Base-by-base conservation (phyloP, 2,888 invertebrate species). In the Andrena bucephala region DNA sequence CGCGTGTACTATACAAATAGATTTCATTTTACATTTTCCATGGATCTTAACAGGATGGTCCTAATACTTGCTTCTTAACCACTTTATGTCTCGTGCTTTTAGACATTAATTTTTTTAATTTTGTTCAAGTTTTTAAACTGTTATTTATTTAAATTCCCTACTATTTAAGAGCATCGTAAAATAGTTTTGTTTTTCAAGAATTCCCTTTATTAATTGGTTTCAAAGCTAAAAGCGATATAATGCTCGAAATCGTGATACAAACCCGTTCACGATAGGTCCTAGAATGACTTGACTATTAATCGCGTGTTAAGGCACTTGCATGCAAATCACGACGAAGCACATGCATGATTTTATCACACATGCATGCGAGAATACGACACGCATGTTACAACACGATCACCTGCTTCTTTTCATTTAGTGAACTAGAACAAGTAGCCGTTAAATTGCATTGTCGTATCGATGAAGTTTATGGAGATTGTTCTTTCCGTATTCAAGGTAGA, bases 291-390 rank as follows among this genome's bases (percentile, higher is more conserved):
- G 48, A 69, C 73, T 27, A 67, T 75, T 50, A 73, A 66, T 83
- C 83, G 69, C 70, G 72, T 77, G 70, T 77, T 63, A 52, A 54
- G 31, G 68, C 68, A 75, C 60, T 66, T 69, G 78, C 84, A 83
- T 76, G 78, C 33, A 82, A 78, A 72, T 79, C 79, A 79, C 79
- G 63, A 42, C 36, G 20, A 70, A 57, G 76, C 85, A 81, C 77
- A 62, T 59, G 81, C 81, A 85, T 50, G 83, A 81, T 75, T 72
- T 73, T 63, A 63, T 82, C 85, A 77, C 82, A 72, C 78, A 80
- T 66, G 87, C 87, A 87, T 81, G 87, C 77, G n/a, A 73, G 87
- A 78, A 87, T 81, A 85, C 62, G 50, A 62, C 87, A 85, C 79
- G 85, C 81, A 85, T 62, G 68, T 67, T 83, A 83, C 77, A 60